phyloP scores from a whole-genome alignment of 2,888 invertebrate species.

The Synergus itoensis region DNA sequence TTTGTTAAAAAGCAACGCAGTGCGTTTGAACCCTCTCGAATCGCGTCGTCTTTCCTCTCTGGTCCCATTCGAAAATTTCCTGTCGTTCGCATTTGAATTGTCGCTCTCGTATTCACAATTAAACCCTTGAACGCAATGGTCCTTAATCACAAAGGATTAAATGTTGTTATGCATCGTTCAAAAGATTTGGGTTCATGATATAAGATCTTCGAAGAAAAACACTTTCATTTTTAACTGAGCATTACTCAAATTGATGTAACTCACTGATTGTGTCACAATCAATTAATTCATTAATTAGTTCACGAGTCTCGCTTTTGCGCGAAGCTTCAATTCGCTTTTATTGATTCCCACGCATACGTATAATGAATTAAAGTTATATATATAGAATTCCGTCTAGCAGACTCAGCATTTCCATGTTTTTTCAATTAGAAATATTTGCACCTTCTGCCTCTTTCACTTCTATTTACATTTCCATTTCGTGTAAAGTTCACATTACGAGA shows the following conservation, averaged over 20 bases:
- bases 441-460: not conserved
- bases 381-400: not conserved
- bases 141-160: constrained; percentile 21
- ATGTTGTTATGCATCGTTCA: not conserved
- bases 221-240: not conserved
- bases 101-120: constrained; percentile 13
- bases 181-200: constrained; percentile 1
- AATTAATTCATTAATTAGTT: constrained; percentile 6
- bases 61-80: constrained; percentile 4
- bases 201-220: not conserved
- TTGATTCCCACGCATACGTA: constrained; percentile 29
- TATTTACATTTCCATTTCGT: not conserved
- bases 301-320: constrained; percentile 33
- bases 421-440: constrained; percentile 10
- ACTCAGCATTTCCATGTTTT: not conserved
- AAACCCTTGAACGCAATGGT: constrained; percentile 18
- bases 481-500: not conserved
- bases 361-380: constrained; percentile 36
- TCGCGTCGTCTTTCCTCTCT: constrained; percentile 31
- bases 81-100: constrained; percentile 30
- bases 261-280: not conserved
- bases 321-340: constrained; percentile 33
- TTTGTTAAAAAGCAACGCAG: constrained; percentile 44
- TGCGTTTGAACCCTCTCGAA: constrained; percentile 19
- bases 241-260: not conserved